Conservation (phyloP, 2,888 invertebrate species). For the Nysson spinosus region DNA sequence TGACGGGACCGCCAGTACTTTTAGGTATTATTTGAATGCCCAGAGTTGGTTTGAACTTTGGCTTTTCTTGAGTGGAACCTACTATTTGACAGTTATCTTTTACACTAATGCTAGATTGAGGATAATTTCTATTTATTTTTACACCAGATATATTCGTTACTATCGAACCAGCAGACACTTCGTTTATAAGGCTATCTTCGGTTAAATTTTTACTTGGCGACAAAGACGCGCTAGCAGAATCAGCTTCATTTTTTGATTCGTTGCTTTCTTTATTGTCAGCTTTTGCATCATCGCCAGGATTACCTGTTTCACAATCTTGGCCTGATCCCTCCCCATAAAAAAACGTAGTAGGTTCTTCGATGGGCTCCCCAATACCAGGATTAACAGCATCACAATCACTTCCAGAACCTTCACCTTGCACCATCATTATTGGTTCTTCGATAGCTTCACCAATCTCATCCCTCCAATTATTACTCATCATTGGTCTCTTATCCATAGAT, state of each 20-base stretch:
- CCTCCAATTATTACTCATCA: conserved; percentile 62
- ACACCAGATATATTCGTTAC: conserved; percentile 55
- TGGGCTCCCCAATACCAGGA: conserved; percentile 82
- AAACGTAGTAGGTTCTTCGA: conserved; percentile 85
- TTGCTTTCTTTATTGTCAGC: conserved; percentile 67
- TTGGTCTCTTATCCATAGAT: conserved; percentile 61
- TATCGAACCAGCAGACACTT: conserved; percentile 61
- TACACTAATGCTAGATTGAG: conserved; percentile 48
- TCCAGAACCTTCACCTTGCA: conserved; percentile 85
- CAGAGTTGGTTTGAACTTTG: conserved; percentile 72
- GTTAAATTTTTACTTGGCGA: conserved; percentile 54
- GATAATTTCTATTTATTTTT: conserved; percentile 58
- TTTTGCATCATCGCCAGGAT: conserved; percentile 77
- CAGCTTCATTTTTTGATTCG: conserved; percentile 67
- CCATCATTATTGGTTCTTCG: conserved; percentile 85
- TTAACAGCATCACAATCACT: conserved; percentile 81
- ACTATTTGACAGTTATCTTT: conserved; percentile 46
- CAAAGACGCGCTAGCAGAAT: conserved; percentile 55
- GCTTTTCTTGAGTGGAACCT: conserved; percentile 59
- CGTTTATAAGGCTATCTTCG: conserved; percentile 59
- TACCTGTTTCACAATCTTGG: conserved; percentile 86
- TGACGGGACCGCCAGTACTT: conserved; percentile 54
- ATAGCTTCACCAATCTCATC: conserved; percentile 82
- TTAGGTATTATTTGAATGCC: conserved; percentile 74
- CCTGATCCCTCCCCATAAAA: conserved; percentile 87